These are phyloP conservation scores for Margarornis squamiger DNA, from an alignment of 2,797 vertebrate species.

Conservation along the genomic window DNA sequence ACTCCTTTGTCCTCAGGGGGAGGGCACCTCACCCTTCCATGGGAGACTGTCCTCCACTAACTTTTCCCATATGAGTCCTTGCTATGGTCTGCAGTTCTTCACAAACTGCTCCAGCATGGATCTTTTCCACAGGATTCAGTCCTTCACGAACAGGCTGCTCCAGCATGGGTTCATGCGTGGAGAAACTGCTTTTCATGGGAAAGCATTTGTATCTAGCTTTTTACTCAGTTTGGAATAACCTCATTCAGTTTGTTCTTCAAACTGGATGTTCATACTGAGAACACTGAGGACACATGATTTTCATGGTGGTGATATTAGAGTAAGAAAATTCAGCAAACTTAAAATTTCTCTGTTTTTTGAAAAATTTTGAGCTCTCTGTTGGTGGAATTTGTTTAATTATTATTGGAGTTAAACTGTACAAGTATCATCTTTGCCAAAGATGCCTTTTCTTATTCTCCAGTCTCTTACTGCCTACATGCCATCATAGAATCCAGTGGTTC, in stretches of 20 bases:
- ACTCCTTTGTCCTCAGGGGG: not conserved
- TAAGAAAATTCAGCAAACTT: not conserved
- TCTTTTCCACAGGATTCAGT: not conserved
- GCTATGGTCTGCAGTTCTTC: not conserved
- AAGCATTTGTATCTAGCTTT: not conserved
- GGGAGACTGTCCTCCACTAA: not conserved
- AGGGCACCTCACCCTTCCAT: not conserved
- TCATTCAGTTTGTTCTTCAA: not conserved
- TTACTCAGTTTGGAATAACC: not conserved
- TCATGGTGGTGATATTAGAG: not conserved
- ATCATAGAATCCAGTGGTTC: not conserved
- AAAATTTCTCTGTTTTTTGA: not conserved
- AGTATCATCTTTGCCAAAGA: not conserved
- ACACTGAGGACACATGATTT: not conserved
- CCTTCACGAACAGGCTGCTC: not conserved
- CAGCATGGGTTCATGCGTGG: not conserved
- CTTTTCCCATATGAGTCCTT: not conserved
- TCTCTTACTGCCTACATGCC: not conserved
- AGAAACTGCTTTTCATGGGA: not conserved
- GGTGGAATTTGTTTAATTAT: not conserved
- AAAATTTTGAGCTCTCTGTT: not conserved
- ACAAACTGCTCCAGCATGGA: rapidly evolving
- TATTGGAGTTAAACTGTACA: not conserved
- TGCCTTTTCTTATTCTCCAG: not conserved
- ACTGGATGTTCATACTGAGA: not conserved